phyloP scores from a whole-genome alignment of 2,797 vertebrate species.

The Phyllotis vaccarum region DNA sequence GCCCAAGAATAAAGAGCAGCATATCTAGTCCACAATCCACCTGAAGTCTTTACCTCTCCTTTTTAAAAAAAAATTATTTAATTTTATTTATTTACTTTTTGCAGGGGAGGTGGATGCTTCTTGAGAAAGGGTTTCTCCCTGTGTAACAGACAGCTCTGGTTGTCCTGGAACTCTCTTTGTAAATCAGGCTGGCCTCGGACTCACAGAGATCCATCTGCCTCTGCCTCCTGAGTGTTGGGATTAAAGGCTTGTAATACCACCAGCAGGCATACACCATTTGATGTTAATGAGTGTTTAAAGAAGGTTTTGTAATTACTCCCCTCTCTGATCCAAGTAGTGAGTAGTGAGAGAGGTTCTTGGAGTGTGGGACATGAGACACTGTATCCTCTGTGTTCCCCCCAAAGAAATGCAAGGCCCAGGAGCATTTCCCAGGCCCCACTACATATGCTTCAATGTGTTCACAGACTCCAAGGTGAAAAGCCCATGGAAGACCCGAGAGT shows the following conservation, averaged over 20 bases:
- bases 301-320: not conserved
- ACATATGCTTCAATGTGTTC: not conserved
- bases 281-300: not conserved
- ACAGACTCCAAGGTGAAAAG: not conserved
- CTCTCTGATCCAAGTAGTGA: not conserved
- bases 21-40: not conserved
- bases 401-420: not conserved
- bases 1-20: not conserved
- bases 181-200: not conserved
- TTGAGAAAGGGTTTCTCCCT: not conserved
- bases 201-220: not conserved
- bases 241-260: not conserved
- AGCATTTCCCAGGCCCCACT: not conserved
- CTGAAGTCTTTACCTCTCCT: not conserved
- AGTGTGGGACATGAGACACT: not conserved
- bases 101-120: too few species aligned
- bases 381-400: not conserved
- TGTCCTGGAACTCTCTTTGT: not conserved
- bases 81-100: too few species aligned
- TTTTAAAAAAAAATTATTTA: too few species aligned
- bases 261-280: not conserved
- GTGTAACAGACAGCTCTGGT: too few species aligned
- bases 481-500: not conserved
- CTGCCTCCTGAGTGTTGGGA: not conserved
- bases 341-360: not conserved